Conservation (phyloP, 37 sponge, comb jelly and placozoan species). For the Chondrosia reniformis region DNA sequence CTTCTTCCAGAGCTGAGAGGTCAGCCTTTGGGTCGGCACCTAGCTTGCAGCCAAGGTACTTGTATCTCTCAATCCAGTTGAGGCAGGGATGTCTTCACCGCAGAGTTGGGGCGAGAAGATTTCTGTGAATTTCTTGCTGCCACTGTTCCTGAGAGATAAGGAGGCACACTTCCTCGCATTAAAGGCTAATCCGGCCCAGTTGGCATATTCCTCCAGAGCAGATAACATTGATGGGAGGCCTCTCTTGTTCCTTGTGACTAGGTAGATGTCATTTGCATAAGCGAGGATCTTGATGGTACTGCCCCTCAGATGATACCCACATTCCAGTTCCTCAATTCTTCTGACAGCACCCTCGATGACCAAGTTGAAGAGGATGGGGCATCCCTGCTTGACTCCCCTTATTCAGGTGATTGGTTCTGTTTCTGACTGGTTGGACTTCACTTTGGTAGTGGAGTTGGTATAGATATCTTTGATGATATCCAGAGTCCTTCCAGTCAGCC, state of each 20-base stretch:
- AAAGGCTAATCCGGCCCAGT: slow-evolving; percentile 26
- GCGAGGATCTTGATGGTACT: background rate
- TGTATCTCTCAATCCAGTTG: slow-evolving; percentile 1
- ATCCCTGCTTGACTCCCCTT: slow-evolving; percentile 44
- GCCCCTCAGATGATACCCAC: background rate
- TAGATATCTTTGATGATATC: slow-evolving; percentile 26
- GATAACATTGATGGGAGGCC: slow-evolving; percentile 8
- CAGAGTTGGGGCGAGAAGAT: background rate
- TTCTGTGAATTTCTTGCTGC: background rate
- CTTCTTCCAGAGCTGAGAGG: background rate
- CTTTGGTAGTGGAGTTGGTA: background rate
- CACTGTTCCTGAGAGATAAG: slow-evolving; percentile 10
- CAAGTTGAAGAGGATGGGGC: slow-evolving; percentile 40
- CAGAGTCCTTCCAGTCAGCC: background rate
- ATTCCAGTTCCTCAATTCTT: background rate
- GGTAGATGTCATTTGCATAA: background rate
- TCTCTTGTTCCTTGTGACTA: background rate
- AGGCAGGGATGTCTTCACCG: background rate
- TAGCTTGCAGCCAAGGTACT: background rate
- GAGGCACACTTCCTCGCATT: slow-evolving; percentile 29
- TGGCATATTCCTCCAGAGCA: background rate
- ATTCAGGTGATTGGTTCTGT: slow-evolving; percentile 1
- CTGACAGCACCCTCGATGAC: slow-evolving; percentile 24
- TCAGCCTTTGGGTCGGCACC: background rate
- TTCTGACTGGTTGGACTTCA: background rate